Evolutionary conservation across 2,888 invertebrate genomes (phyloP), one percentile per base, ranked within the genome.

Genomic region (Cataglyphis albicans): DNA sequence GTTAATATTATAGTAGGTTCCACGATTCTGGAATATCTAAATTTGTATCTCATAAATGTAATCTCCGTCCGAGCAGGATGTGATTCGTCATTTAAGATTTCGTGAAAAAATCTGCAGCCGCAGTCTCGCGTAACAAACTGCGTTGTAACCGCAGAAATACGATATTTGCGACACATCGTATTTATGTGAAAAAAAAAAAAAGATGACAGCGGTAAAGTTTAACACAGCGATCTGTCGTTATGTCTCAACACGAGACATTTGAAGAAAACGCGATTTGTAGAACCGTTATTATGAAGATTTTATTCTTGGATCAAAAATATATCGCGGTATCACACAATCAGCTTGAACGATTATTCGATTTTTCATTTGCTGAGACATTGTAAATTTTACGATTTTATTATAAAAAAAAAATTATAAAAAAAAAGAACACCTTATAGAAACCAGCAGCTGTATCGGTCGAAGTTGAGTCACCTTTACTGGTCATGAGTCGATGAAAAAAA

Each of bases 81-180:
- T 78, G 85, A 84, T 80, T 89, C 75, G 87, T 84, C 87, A 86
- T 65, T 80, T 76, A 87, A 83, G 86, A 89, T 89, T 88, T 84
- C 86, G 81, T 75, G 70, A 89, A 80, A 87, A 86, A 88, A 88
- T 32, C 68, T 81, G 81, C 82, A 87, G 81, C 83, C 89, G 21
- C 63, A 55, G 80, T 86, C 84, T 84, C 87, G 84, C 83, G 61
- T 89, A 88, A 88, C 84, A 83, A 73, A 57, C 73, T 41, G 75
- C 55, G 84, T 80, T 86, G 52, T 72, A 84, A 65, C 61, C 61
- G 57, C 67, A 75, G 48, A 89, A 84, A 84, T 87, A 88, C 72
- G 76, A 61, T 44, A 80, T 68, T 87, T 83, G 81, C 55, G 55
- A 55, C 38, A 25, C 35, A 52, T 15, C 38, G 15, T 15, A 55